Conservation (phyloP, 2,888 invertebrate species). For the Brachyopa scutellaris region DNA sequence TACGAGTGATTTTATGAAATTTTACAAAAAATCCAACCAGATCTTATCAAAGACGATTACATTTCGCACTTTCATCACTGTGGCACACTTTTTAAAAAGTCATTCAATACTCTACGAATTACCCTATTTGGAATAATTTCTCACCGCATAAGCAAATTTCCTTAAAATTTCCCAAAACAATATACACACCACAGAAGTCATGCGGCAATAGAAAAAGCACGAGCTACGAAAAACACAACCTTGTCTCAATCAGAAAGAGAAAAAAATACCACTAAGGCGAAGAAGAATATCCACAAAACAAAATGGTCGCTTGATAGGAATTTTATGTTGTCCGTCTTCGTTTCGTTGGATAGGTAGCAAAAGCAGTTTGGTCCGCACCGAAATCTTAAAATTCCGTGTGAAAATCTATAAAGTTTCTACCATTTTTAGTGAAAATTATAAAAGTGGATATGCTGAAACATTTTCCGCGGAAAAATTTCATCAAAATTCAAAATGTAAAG, state of each 20-base stretch:
- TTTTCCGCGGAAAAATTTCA: neutral
- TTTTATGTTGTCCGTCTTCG: constrained; percentile 49
- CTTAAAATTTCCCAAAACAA: constrained; percentile 51
- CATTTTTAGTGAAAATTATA: constrained; percentile 2
- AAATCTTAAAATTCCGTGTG: constrained; percentile 29
- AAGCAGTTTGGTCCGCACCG: constrained; percentile 12
- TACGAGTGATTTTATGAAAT: too few relatives aligned
- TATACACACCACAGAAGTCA: neutral
- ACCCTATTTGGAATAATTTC: neutral
- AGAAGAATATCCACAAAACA: constrained; percentile 20
- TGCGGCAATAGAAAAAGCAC: neutral
- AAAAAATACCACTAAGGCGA: neutral
- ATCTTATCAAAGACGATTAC: too few relatives aligned
- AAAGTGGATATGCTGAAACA: constrained; percentile 38
- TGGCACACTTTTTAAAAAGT: too few relatives aligned
- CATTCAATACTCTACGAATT: too few relatives aligned
- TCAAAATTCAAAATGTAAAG: constrained; percentile 43
- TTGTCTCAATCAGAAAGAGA: constrained; percentile 27
- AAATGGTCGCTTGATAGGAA: constrained; percentile 43
- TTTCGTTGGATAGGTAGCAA: constrained; percentile 35
- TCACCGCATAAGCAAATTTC: neutral
- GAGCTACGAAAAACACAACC: neutral
- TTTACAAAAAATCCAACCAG: too few relatives aligned
- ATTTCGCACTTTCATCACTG: too few relatives aligned
- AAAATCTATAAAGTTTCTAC: constrained; percentile 22